These are phyloP conservation scores for Alcedo atthis DNA, from an alignment of 2,797 vertebrate species.

Conservation along the genomic window DNA sequence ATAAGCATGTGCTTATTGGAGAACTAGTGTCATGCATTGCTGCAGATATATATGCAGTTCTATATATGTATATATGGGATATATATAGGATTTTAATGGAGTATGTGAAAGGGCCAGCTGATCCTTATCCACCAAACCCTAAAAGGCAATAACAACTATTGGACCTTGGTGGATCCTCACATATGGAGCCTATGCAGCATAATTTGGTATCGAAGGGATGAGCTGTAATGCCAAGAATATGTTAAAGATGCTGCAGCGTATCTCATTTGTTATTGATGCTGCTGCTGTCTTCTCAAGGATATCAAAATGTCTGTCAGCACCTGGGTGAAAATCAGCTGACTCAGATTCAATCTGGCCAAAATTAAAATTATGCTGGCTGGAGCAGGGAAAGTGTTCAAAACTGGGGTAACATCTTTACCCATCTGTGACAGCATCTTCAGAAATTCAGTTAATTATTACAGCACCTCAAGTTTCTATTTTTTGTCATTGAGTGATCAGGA, in stretches of 20 bases:
- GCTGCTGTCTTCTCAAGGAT: constrained; percentile 44
- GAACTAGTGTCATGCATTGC: background rate
- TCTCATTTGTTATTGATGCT: constrained; percentile 34
- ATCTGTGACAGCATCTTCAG: background rate
- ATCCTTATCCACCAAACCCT: background rate
- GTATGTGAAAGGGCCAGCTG: background rate
- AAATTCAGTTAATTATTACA: background rate
- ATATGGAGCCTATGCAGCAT: background rate
- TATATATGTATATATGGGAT: background rate
- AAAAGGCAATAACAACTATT: background rate
- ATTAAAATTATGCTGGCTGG: background rate
- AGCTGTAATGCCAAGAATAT: constrained; percentile 7
- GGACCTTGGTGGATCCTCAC: background rate
- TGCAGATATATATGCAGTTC: accelerated
- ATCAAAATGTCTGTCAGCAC: constrained; percentile 63
- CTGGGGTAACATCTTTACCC: background rate
- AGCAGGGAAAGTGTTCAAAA: background rate
- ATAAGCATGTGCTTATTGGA: background rate
- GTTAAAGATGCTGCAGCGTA: constrained; percentile 35
- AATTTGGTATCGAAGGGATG: background rate
- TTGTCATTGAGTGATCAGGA: background rate
- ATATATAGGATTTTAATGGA: background rate
- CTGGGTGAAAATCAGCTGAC: constrained; percentile 61
- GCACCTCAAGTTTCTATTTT: background rate
- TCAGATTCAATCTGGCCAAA: constrained; percentile 36